phyloP scores from a whole-genome alignment of 1,140 invertebrate species.

The Notospermus geniculatus region DNA sequence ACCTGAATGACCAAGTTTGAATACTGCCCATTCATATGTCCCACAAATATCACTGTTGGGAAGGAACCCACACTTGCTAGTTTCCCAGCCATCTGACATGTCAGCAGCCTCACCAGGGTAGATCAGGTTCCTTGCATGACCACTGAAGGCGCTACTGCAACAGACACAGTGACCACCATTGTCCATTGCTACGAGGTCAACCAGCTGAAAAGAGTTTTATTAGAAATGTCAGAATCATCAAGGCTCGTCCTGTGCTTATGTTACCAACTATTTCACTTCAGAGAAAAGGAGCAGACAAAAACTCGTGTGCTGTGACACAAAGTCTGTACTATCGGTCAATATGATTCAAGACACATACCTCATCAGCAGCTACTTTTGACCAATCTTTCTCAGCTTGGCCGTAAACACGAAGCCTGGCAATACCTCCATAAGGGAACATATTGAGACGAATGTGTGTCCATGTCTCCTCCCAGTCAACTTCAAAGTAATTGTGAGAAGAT shows the following conservation, averaged over 20 bases:
- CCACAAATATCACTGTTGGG: slow-evolving; percentile 55
- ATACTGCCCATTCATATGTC: slow-evolving; percentile 65
- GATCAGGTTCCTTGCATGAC: slow-evolving; percentile 66
- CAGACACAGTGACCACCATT: slow-evolving; percentile 62
- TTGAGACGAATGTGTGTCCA: slow-evolving; percentile 66
- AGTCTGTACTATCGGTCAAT: no score
- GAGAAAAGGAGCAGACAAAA: no score
- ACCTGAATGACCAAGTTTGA: slow-evolving; percentile 63
- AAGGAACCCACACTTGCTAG: slow-evolving; percentile 55
- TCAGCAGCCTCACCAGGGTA: slow-evolving; percentile 57
- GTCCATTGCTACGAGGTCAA: slow-evolving; percentile 62
- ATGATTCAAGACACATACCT: neutral
- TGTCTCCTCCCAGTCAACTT: slow-evolving; percentile 52
- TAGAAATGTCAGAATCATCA: no score
- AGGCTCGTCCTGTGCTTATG: no score
- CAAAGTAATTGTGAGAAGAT: slow-evolving; percentile 62
- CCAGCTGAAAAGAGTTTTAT: slow-evolving; percentile 28
- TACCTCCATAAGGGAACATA: slow-evolving; percentile 68
- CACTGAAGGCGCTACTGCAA: slow-evolving; percentile 67
- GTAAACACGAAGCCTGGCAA: slow-evolving; percentile 65
- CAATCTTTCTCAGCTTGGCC: slow-evolving; percentile 59
- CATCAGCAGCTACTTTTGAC: slow-evolving; percentile 29
- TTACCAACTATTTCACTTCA: no score
- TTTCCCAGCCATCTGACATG: slow-evolving; percentile 71
- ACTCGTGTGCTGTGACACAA: no score